These are phyloP conservation scores for Clamator glandarius DNA, from an alignment of 2,797 vertebrate species.

Conservation along the genomic window DNA sequence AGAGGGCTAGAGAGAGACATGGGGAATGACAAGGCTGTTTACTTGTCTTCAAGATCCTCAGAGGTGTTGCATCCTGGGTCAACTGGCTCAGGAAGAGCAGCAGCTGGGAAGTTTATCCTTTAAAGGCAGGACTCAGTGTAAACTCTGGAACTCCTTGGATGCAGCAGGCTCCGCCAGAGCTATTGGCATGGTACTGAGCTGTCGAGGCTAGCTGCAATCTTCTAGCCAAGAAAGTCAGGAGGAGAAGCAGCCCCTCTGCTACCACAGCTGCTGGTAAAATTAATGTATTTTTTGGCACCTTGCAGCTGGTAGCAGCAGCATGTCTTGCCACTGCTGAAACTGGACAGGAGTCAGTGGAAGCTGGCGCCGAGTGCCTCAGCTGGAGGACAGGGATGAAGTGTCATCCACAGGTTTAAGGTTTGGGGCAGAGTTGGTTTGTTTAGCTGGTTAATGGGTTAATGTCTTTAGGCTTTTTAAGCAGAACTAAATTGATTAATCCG, in stretches of 20 bases:
- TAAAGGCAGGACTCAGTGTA: not conserved
- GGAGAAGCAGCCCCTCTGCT: not conserved
- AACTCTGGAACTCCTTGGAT: not conserved
- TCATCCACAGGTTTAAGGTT: not conserved
- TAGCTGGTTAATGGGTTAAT: not conserved
- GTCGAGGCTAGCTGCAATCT: not conserved
- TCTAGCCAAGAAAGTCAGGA: not conserved
- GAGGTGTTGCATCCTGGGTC: not conserved
- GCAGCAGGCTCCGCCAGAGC: fast-evolving
- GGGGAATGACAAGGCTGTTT: not conserved
- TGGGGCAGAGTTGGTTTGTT: not conserved
- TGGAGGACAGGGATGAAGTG: not conserved
- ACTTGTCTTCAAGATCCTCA: not conserved
- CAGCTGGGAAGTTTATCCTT: slow-evolving; percentile 16
- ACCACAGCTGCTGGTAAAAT: not conserved
- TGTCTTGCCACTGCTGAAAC: not conserved
- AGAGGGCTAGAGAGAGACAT: not conserved
- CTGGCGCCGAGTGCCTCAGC: not conserved
- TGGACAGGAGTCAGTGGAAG: not conserved
- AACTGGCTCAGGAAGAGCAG: not conserved
- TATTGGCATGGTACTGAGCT: fast-evolving
- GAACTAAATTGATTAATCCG: not conserved
- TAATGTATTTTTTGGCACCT: not conserved
- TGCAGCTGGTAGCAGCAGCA: not conserved
- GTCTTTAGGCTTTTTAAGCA: not conserved